Evolutionary conservation across 2,888 invertebrate genomes (phyloP).

Genomic region (Plagodis pulveraria): DNA sequence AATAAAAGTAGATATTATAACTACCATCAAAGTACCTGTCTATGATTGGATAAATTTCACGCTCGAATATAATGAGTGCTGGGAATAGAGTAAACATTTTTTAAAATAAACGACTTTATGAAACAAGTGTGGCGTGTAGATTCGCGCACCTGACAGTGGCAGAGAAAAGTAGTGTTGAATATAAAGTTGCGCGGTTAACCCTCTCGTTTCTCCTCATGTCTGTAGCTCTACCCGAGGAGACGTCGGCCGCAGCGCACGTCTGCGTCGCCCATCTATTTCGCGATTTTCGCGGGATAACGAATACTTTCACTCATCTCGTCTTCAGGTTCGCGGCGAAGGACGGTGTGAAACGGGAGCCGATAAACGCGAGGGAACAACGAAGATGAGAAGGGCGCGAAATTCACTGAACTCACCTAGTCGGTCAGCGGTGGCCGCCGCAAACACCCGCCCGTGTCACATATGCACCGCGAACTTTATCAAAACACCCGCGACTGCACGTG

Average conservation of each 20-base stretch:
- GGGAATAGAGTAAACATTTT: slow-evolving; percentile 37
- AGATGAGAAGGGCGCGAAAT: slow-evolving; percentile 70
- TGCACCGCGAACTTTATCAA: slow-evolving; percentile 52
- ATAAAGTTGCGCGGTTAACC: slow-evolving; percentile 73
- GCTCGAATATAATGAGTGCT: slow-evolving; percentile 59
- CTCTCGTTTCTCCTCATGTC: slow-evolving; percentile 55
- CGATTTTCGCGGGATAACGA: slow-evolving; percentile 50
- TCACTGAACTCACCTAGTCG: slow-evolving; percentile 78
- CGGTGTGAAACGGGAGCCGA: slow-evolving; percentile 71
- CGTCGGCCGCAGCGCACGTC: slow-evolving; percentile 52
- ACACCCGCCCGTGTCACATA: slow-evolving; percentile 66
- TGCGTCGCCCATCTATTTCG: slow-evolving; percentile 46
- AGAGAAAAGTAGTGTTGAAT: slow-evolving; percentile 52
- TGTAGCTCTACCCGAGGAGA: slow-evolving; percentile 51
- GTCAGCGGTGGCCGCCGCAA: slow-evolving; percentile 76
- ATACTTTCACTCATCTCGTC: slow-evolving; percentile 64
- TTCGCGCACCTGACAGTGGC: slow-evolving; percentile 58
- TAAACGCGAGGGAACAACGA: slow-evolving; percentile 70
- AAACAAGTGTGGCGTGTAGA: slow-evolving; percentile 47
- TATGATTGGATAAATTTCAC: slow-evolving; percentile 28
- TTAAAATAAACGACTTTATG: slow-evolving; percentile 50
- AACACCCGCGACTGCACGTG: slow-evolving; percentile 69
- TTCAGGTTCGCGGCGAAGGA: slow-evolving; percentile 66
- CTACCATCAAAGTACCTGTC: too few relatives aligned
- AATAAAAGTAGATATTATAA: too few relatives aligned